Base-by-base conservation (phyloP, 1,140 invertebrate genomes). In the Zaprionus tsacasi region DNA sequence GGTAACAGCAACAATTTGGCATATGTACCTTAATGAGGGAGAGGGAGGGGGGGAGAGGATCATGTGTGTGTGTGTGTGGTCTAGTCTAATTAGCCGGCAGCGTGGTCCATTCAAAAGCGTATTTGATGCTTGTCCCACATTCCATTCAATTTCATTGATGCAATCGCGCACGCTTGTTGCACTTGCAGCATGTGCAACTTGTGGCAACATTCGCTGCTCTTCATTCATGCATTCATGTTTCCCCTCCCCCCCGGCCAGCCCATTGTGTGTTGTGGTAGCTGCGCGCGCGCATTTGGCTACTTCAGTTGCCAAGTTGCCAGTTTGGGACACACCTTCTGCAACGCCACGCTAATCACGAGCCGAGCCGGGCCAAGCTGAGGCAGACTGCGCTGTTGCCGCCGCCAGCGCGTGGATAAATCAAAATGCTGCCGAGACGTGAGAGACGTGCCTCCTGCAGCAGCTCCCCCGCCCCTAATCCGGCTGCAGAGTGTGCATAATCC, bases 371-470 rank as follows among this genome's bases (percentile, higher is more conserved):
- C 30, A 5, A 33, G 7, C 30, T 33, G 30, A 33, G 33, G 74
- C 48, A 58, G 52, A 25, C 64, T 55, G 36, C 66, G 66, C 63
- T 17, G 45, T 50, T 21, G 45, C 45, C 45, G 45, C 45, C 45
- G 45, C 45, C 66, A 83, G 85, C 85, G 85, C 81, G 86, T 89
- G 85, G 85, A 89, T 89, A 89, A 89, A 89, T 89, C 85, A 89
- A 89, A 89, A 89, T 81, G 81, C 81, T 83, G 71, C 64, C 81
- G 15, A 81, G 85, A 88, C 77, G 74, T 80, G 83, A 65, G 55
- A 35, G 3, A 4, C 54, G 50, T 48, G 40, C 25, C 33, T 40
- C 38, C 52, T n/a, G 54, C 21, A 21, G 21, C 21, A 21, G 21
- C 21, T 21, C 21, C 21, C 43, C 38, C 25, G 27, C 76, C 59